phyloP scores from a whole-genome alignment of 1,140 invertebrate genomes.

The Brachionus rotundiformis region DNA sequence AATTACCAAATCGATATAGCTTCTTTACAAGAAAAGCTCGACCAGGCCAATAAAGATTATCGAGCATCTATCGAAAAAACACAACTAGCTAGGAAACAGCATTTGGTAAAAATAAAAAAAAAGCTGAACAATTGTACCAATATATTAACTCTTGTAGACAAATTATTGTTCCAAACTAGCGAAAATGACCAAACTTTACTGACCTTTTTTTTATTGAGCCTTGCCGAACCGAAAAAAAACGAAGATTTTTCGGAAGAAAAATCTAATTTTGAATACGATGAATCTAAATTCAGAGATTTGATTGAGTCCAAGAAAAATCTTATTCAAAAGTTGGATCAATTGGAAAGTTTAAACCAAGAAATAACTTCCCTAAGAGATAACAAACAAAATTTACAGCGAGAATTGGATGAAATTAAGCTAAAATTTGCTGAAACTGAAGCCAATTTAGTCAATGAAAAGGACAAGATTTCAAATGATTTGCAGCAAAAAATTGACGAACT shows the following conservation, averaged over 20 bases:
- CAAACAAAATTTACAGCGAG: background rate
- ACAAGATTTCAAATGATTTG: background rate
- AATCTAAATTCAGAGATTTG: constrained; percentile 11
- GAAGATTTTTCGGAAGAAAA: background rate
- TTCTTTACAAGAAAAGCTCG: background rate
- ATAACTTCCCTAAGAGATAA: background rate
- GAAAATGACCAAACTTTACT: background rate
- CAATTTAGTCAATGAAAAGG: background rate
- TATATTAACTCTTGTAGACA: constrained; percentile 3
- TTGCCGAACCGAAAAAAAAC: background rate
- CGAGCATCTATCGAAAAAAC: constrained; percentile 1
- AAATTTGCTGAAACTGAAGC: background rate
- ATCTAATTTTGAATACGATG: constrained; percentile 18
- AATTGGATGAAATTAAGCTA: background rate
- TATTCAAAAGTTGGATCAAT: background rate
- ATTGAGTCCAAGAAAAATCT: background rate
- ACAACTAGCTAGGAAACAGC: background rate
- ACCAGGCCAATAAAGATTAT: background rate
- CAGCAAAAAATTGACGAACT: constrained; percentile 28
- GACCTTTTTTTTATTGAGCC: background rate
- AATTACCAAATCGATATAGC: background rate
- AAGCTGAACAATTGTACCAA: background rate
- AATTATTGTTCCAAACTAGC: background rate
- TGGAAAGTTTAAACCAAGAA: background rate
- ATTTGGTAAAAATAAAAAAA: constrained; percentile 24